Percentiles rank a stretch among this genome's conserved stretches.
Conservation (phyloP, 1,140 invertebrate species). For the Nasonia giraulti region DNA sequence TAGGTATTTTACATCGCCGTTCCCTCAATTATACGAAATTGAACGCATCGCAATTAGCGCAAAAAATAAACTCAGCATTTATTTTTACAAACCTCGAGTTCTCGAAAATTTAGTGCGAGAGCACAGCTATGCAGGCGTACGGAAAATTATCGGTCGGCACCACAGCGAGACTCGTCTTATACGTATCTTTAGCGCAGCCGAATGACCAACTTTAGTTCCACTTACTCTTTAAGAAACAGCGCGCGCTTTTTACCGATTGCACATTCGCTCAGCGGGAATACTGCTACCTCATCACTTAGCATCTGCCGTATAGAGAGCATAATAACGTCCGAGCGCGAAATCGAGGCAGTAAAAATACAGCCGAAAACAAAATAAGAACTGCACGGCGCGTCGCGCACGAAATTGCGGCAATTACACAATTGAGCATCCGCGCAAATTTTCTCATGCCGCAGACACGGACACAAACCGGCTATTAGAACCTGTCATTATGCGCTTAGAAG, state of each 20-base stretch:
- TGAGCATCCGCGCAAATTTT: conserved; percentile 7
- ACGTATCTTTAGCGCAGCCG: neutral
- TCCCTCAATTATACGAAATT: too few species aligned
- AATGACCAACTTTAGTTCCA: neutral
- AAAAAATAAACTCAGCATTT: neutral
- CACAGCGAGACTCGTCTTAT: neutral
- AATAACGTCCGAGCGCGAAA: neutral
- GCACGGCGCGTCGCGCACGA: neutral
- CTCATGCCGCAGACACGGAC: neutral
- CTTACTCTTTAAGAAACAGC: neutral
- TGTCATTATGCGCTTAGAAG: conserved; percentile 18
- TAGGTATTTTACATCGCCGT: too few species aligned
- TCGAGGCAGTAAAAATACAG: neutral
- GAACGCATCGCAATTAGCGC: too few species aligned
- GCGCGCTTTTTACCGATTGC: neutral
- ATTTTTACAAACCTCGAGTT: neutral
- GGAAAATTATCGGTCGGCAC: neutral
- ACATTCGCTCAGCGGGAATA: neutral
- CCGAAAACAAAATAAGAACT: neutral
- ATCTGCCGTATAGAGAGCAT: neutral
- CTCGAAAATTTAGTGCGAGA: neutral
- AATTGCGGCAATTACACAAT: conserved; percentile 42
- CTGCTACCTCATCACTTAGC: conserved; percentile 2
- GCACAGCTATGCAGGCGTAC: neutral
- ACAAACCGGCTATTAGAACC: conserved; percentile 18